Conservation (phyloP, 2,797 vertebrate species). For the Sebastes variabilis region DNA sequence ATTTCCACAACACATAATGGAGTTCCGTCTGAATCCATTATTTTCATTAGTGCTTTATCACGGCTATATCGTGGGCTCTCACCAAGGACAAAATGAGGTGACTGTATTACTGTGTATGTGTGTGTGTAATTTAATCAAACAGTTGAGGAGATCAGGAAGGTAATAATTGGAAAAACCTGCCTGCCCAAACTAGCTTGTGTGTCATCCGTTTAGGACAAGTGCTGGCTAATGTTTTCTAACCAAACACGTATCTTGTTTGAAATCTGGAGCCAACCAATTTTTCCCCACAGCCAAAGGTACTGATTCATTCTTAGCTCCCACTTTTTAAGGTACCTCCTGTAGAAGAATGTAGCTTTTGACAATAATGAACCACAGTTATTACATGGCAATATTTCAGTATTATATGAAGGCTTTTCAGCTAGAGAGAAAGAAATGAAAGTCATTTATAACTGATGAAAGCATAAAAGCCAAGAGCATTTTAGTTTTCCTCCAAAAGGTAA, state of each 20-base stretch:
- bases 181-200: constrained; percentile 2
- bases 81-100: background rate
- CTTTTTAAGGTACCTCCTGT: background rate
- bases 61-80: background rate
- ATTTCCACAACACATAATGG: background rate
- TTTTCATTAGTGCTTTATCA: constrained; percentile 23
- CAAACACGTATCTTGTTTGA: background rate
- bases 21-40: constrained; percentile 11
- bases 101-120: background rate
- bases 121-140: constrained; percentile 1
- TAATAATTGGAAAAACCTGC: constrained; percentile 8
- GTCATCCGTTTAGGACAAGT: constrained; percentile 11
- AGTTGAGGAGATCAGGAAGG: constrained; percentile 9
- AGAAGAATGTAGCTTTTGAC: constrained; percentile 16
- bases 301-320: constrained; percentile 19
- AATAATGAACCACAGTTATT: constrained; percentile 3
- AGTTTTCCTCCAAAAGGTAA: constrained; percentile 5
- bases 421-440: background rate
- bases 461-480: background rate
- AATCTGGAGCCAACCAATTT: background rate
- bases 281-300: background rate
- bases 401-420: background rate
- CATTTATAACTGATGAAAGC: constrained; percentile 8
- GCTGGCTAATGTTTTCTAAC: constrained; percentile 1
- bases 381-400: background rate